Conservation (phyloP, 2,888 invertebrate genomes). For the Acrocera orbiculus region DNA sequence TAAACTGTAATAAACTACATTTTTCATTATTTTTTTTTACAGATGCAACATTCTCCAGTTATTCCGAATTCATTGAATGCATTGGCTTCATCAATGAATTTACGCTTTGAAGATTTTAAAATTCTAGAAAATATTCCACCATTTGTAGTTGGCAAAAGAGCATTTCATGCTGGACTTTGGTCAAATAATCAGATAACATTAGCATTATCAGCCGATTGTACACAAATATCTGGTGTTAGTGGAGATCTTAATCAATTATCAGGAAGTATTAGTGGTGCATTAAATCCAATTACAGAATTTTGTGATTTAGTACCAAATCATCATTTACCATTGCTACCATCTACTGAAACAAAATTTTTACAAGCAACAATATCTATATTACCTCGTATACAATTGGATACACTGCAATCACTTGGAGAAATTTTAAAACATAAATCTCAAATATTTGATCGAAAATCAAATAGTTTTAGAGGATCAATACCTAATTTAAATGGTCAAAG, state of each 20-base stretch:
- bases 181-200: constrained; percentile 47
- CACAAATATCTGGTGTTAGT: constrained; percentile 35
- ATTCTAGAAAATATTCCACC: constrained; percentile 36
- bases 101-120: constrained; percentile 56
- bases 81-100: constrained; percentile 51
- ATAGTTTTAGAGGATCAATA: constrained; percentile 30
- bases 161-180: constrained; percentile 64
- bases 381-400: constrained; percentile 55
- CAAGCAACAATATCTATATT: constrained; percentile 66
- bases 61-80: constrained; percentile 51
- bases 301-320: constrained; percentile 57
- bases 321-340: constrained; percentile 39
- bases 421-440: constrained; percentile 39
- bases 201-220: constrained; percentile 41
- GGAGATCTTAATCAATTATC: constrained; percentile 37
- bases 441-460: constrained; percentile 27
- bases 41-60: constrained; percentile 52
- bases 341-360: constrained; percentile 42
- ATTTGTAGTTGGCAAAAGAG: constrained; percentile 47
- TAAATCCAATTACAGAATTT: constrained; percentile 63
- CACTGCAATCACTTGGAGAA: constrained; percentile 51
- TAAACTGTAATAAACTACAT: neutral
- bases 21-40: constrained; percentile 11
- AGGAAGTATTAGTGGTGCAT: constrained; percentile 48
- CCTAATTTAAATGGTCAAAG: constrained; percentile 26